These are phyloP conservation scores for Anarhynchus alexandrinus DNA, from an alignment of 2,113 vertebrate genomes.

Conservation along the genomic window DNA sequence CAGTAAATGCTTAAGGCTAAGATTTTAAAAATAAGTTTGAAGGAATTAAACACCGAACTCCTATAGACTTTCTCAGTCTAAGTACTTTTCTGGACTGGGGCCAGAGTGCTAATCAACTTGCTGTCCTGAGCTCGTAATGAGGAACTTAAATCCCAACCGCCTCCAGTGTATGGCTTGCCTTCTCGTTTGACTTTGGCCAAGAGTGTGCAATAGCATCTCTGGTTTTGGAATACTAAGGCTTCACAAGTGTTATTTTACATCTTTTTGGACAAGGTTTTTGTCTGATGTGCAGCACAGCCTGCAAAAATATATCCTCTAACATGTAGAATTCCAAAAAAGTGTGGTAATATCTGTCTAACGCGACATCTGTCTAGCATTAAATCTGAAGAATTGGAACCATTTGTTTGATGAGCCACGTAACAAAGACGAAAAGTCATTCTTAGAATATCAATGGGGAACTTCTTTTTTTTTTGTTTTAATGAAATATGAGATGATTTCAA, in stretches of 20 bases:
- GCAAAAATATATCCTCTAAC: conserved; percentile 27
- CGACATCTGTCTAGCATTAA: conserved; percentile 50
- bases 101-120: conserved; percentile 6
- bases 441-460: not conserved
- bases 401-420: conserved; percentile 29
- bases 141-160: not conserved
- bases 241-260: conserved; percentile 32
- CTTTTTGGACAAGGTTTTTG: conserved; percentile 15
- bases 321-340: not conserved
- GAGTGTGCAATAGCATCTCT: not conserved
- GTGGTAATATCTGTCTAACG: not conserved
- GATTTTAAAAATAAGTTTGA: not conserved
- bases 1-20: not conserved
- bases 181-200: conserved; percentile 7
- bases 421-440: conserved; percentile 40
- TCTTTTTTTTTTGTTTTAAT: not conserved
- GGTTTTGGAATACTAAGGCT: not conserved
- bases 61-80: not conserved
- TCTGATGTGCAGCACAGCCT: not conserved
- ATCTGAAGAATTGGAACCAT: conserved; percentile 12
- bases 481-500: conserved; percentile 39
- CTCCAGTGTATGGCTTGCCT: not conserved
- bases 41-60: not conserved
- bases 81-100: conserved; percentile 21
- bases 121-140: not conserved